Evolutionary conservation across 2,888 invertebrate genomes (phyloP).

Genomic region (Neoitamus cyanurus): DNA sequence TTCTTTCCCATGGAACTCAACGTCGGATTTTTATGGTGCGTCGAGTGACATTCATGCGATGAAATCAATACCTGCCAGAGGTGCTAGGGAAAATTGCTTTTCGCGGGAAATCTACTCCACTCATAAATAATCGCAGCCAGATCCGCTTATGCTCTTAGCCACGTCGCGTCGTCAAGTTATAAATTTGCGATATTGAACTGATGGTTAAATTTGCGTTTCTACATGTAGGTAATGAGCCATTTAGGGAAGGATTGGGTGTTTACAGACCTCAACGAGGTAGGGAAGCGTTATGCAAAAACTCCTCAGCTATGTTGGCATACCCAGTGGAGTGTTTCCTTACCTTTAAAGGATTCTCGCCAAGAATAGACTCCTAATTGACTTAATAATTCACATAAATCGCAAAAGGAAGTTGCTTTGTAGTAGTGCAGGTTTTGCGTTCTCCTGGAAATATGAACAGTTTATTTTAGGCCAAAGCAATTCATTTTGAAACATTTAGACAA

Average conservation of each 20-base stretch:
- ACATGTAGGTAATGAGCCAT: not conserved
- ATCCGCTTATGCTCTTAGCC: not conserved
- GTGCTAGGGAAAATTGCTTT: not conserved
- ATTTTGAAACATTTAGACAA: not conserved
- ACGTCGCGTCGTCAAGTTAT: not conserved
- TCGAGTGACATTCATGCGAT: not conserved
- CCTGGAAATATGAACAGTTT: not conserved
- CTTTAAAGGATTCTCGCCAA: not conserved
- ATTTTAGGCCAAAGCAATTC: not conserved
- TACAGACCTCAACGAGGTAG: not conserved
- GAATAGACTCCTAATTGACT: slow-evolving; percentile 4
- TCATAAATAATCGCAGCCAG: not conserved
- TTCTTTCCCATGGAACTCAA: not conserved
- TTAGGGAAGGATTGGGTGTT: not conserved
- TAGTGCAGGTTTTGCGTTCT: not conserved
- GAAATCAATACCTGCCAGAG: not conserved
- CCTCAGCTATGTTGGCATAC: not conserved
- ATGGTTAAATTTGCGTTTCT: not conserved
- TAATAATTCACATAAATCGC: not conserved
- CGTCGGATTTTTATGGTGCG: not conserved
- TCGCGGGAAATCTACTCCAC: not conserved
- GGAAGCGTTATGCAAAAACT: not conserved
- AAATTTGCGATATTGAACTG: not conserved
- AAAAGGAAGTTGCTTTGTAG: not conserved
- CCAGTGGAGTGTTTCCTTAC: not conserved